These are phyloP conservation scores for Cherax destructor DNA, from an alignment of 1,140 invertebrate genomes.

Conservation along the genomic window DNA sequence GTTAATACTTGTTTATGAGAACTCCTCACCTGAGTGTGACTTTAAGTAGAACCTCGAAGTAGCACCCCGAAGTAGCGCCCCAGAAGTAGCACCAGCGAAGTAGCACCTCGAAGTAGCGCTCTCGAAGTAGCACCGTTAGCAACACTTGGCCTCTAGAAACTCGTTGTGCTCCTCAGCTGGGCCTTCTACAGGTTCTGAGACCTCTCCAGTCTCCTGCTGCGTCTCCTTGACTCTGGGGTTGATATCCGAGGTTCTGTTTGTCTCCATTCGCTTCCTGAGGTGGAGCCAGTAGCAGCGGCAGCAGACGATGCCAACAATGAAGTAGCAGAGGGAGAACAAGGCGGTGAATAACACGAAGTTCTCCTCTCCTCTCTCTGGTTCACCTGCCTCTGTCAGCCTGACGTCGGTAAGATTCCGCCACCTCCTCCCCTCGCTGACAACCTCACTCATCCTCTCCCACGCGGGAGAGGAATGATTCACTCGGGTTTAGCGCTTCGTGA, in stretches of 20 bases:
- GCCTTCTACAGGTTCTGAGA: background rate
- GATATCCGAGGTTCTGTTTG: background rate
- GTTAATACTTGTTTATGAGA: too few relatives aligned
- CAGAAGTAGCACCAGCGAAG: too few relatives aligned
- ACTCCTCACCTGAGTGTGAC: too few relatives aligned
- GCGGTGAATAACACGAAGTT: background rate
- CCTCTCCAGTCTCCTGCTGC: background rate
- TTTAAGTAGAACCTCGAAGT: too few relatives aligned
- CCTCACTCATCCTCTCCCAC: too few relatives aligned
- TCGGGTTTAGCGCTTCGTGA: too few relatives aligned
- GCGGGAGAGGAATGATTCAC: too few relatives aligned
- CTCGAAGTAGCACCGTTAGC: background rate
- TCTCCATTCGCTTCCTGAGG: conserved; percentile 7
- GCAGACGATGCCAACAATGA: background rate
- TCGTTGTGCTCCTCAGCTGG: background rate
- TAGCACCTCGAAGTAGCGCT: too few relatives aligned
- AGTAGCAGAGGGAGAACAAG: conserved; percentile 12
- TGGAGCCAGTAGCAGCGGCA: conserved; percentile 20
- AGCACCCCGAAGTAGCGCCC: too few relatives aligned
- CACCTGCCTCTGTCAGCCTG: background rate
- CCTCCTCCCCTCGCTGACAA: too few relatives aligned
- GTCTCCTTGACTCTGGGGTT: background rate
- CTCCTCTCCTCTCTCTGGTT: background rate
- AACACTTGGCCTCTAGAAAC: background rate
- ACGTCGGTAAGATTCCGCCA: background rate